A percentile compares a stretch with the other conserved stretches of the same genome.
These are phyloP conservation scores for Podiceps cristatus DNA, from an alignment of 2,113 vertebrate species.

Conservation along the genomic window DNA sequence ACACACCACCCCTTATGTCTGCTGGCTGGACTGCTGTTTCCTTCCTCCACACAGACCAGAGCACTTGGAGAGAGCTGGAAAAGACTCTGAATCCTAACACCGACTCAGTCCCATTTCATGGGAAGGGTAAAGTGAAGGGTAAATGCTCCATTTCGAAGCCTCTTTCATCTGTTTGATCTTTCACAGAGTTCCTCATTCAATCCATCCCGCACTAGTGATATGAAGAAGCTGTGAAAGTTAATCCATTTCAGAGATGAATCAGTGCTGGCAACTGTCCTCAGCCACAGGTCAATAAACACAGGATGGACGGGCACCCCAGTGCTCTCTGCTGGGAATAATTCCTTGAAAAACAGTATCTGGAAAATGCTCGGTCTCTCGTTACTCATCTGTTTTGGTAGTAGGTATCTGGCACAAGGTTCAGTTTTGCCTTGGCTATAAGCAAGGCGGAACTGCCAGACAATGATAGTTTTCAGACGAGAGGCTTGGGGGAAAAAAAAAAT, in stretches of 20 bases:
- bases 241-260: constrained; percentile 10
- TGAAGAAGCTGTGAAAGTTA: constrained; percentile 7
- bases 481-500: not conserved
- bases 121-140: not conserved
- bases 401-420: not conserved
- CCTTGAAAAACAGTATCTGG: not conserved
- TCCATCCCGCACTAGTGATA: not conserved
- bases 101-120: not conserved
- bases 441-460: not conserved
- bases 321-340: not conserved
- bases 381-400: not conserved
- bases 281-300: not conserved
- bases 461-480: not conserved
- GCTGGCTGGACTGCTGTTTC: not conserved
- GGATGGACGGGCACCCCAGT: not conserved
- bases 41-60: not conserved
- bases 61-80: not conserved
- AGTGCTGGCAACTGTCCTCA: not conserved
- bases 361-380: not conserved
- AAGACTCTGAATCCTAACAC: not conserved
- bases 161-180: not conserved
- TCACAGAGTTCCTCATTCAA: not conserved
- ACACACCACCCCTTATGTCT: fast-evolving
- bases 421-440: constrained; percentile 7
- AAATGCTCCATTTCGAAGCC: not conserved